Base-by-base conservation (phyloP, 2,113 vertebrate species). In the Bubalus kerabau region DNA sequence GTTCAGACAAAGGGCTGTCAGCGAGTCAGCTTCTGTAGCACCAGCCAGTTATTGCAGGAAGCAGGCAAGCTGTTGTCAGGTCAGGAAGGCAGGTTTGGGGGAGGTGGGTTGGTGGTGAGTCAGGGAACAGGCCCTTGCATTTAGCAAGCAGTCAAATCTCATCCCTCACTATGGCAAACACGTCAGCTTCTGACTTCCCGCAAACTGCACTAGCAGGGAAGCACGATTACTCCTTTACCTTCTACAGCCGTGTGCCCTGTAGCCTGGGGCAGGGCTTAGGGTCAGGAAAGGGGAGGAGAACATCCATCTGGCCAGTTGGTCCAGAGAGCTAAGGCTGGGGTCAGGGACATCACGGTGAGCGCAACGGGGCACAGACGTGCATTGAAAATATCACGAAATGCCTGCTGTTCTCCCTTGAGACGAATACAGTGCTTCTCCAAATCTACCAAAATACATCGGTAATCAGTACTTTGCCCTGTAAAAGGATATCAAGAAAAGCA, bases 1-100 rank as follows among this genome's bases (percentile, higher is more conserved):
- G 36, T 1, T 2, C 56, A 74, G 24, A 32, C 0, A 0, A 4
- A 7, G 24, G 67, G 59, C 36, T 23, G 0, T 4, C 5, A 3
- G n/a, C 3, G 13, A 71, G 46, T 12, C 3, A 46, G 67, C 19
- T 1, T 28, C 32, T 40, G 21, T 3, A 36, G 28, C 46, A 2
- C 62, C 2, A 3, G 62, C 32, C 48, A n/a, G 2, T 86, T 26
- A 13, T 0, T 5, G 3, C 21, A 14, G 0, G 3, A 11, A 16
- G 46, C 1, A 0, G 26, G n/a, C 10, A 4, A 4, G 60, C 81
- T 64, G 26, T 2, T 21, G 5, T 16, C 4, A 82, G 90, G 50
- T 16, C 50, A 32, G 11, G 26, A 30, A 3, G 78, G 48, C 71
- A 15, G 71, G 36, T 40, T 2, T 74, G 10, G 43, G 50, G 52